phyloP scores from a whole-genome alignment of 1,140 invertebrate genomes.

The Sinonovacula constricta region DNA sequence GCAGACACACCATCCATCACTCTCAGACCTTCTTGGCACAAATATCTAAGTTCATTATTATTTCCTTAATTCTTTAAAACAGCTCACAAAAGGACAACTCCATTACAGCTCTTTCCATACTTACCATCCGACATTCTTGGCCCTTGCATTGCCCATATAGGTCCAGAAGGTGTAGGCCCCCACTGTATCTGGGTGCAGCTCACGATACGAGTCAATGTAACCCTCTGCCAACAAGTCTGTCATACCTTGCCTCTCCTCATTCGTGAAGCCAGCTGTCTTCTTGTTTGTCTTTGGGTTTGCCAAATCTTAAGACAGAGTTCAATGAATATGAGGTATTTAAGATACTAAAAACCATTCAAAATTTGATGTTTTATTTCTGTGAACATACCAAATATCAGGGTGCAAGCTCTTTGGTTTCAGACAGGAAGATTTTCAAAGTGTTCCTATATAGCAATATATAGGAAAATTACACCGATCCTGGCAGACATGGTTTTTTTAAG shows the following conservation, averaged over 20 bases:
- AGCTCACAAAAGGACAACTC: neutral
- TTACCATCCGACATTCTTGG: slow-evolving; percentile 96
- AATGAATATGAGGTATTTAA: too few relatives aligned
- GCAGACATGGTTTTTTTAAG: too few relatives aligned
- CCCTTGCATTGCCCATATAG: slow-evolving; percentile 90
- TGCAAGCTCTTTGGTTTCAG: too few relatives aligned
- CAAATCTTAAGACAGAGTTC: slow-evolving; percentile 89
- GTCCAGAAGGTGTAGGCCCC: slow-evolving; percentile 97
- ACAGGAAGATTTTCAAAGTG: too few relatives aligned
- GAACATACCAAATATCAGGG: too few relatives aligned
- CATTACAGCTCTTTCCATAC: slow-evolving; percentile 58
- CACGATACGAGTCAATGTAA: slow-evolving; percentile 88
- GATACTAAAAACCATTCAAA: too few relatives aligned
- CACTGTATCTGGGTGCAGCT: slow-evolving; percentile 91
- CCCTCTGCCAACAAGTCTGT: slow-evolving; percentile 85
- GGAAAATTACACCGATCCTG: too few relatives aligned
- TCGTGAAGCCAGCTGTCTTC: slow-evolving; percentile 96
- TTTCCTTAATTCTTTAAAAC: neutral
- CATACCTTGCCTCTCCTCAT: slow-evolving; percentile 96
- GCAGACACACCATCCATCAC: too few relatives aligned
- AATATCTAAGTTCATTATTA: too few relatives aligned
- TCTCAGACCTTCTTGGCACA: too few relatives aligned
- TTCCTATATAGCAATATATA: too few relatives aligned
- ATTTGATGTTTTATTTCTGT: too few relatives aligned
- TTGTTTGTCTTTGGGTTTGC: slow-evolving; percentile 95